Evolutionary conservation across 2,113 vertebrate genomes (phyloP), one percentile per base, ranked within the genome.

Genomic region (Atractosteus spatula): DNA sequence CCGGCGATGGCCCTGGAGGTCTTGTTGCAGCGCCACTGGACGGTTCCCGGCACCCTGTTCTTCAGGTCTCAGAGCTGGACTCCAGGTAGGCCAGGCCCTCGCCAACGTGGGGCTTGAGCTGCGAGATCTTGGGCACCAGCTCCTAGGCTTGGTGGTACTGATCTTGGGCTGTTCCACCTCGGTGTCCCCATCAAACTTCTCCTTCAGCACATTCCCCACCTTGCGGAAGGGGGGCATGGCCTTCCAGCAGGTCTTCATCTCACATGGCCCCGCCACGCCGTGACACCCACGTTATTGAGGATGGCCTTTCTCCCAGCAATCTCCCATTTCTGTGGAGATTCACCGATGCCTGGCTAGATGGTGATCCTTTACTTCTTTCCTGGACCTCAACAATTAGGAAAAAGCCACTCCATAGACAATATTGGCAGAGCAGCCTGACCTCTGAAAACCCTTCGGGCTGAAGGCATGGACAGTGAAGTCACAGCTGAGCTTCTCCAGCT

Each of bases 231-330:
- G 95, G 0, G 97, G 97, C 94, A 99, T 97, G 59, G 97, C 97
- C 56, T 96, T 96, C 97, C 97, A 99, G 89, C 97, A 99, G 0
- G 97, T 99, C 89, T 97, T 98, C 45, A 99, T 96, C 88, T 99
- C 97, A 0, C 97, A 99, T 0, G 97, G 99, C 74, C 97, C 97
- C 0, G 97, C 99, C 71, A 99, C 97, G 0, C 97, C 97, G 0
- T 99, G 97, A 14, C 97, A 99, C 81, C 99, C 96, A 99, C 99
- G 88, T 99, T 94, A 81, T 94, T 95, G 80, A 99, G 86, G 88
- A 99, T 98, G 0, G 96, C 96, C 97, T 99, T 99, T 77, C 97
- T 93, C 41, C 97, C 97, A 0, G 97, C 97, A 29, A 29, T 29
- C 17, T 29, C 80, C 99, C 97, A 0, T 99, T 99, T 89, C 99